phyloP scores from a whole-genome alignment of 2,888 invertebrate species.

The Philereme vetulata region DNA sequence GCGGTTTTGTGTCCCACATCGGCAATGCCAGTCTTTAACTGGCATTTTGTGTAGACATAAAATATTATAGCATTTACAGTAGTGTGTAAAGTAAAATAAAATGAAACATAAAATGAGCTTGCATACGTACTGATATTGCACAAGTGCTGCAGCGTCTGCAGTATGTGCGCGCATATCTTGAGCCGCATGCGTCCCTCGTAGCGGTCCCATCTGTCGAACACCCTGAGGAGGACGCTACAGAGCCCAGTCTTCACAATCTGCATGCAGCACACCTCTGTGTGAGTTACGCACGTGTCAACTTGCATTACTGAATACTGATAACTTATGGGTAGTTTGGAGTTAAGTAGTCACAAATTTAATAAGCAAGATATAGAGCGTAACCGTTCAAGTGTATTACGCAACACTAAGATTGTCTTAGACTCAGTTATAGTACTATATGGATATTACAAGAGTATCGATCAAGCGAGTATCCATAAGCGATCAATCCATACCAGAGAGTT shows the following conservation, averaged over 20 bases:
- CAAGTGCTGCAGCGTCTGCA: conserved; percentile 85
- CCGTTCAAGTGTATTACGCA: too few relatives aligned
- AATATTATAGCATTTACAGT: too few relatives aligned
- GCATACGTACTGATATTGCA: conserved; percentile 84
- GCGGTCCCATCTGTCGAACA: conserved; percentile 86
- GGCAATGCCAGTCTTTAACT: too few relatives aligned
- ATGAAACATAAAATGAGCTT: too few relatives aligned
- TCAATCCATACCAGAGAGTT: too few relatives aligned
- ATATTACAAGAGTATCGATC: too few relatives aligned
- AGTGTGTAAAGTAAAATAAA: too few relatives aligned
- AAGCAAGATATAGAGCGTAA: conserved; percentile 5
- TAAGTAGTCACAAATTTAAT: not conserved
- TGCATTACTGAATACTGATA: conserved; percentile 21
- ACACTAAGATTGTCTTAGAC: too few relatives aligned
- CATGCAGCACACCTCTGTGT: conserved; percentile 85
- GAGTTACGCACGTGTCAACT: conserved; percentile 73
- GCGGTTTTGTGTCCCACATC: too few relatives aligned
- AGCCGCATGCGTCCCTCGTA: conserved; percentile 85
- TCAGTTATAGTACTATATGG: too few relatives aligned
- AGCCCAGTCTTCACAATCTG: conserved; percentile 86
- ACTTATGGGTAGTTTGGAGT: not conserved
- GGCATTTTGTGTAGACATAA: too few relatives aligned
- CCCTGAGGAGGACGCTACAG: conserved; percentile 81
- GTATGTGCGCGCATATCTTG: conserved; percentile 84
- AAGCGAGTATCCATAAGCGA: too few relatives aligned